Evolutionary conservation across 2,113 vertebrate genomes (phyloP).

Genomic region (Silurus asotus): DNA sequence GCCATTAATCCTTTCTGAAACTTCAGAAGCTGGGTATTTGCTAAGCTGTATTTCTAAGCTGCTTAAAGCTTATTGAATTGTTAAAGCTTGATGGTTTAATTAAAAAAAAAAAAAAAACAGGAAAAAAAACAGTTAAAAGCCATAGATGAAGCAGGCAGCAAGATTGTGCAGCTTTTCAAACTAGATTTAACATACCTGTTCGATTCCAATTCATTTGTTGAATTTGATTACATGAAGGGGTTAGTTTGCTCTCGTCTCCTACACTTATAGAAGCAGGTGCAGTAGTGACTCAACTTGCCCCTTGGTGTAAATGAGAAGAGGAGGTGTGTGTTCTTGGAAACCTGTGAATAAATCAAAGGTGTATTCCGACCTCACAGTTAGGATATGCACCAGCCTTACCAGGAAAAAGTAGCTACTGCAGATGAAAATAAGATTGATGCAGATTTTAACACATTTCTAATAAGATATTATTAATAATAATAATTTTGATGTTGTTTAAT

Average conservation of each 20-base stretch:
- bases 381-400: too few relatives aligned
- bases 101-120: neutral
- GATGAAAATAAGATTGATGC: neutral
- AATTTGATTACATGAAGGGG: neutral
- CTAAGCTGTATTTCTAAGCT: slow-evolving; percentile 1
- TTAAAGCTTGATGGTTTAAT: neutral
- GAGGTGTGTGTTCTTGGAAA: neutral
- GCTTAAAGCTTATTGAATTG: slow-evolving; percentile 5
- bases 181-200: neutral
- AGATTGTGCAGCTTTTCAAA: neutral
- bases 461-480: too few relatives aligned
- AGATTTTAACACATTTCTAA: too few relatives aligned
- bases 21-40: neutral
- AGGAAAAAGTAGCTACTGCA: neutral
- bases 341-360: neutral
- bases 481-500: too few relatives aligned
- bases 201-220: neutral
- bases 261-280: neutral
- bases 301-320: neutral
- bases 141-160: neutral
- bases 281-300: neutral
- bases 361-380: neutral
- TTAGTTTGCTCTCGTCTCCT: neutral
- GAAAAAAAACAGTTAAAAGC: neutral
- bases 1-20: slow-evolving; percentile 10